phyloP scores from a whole-genome alignment of 1,140 invertebrate species.

The Leucophenga varia region DNA sequence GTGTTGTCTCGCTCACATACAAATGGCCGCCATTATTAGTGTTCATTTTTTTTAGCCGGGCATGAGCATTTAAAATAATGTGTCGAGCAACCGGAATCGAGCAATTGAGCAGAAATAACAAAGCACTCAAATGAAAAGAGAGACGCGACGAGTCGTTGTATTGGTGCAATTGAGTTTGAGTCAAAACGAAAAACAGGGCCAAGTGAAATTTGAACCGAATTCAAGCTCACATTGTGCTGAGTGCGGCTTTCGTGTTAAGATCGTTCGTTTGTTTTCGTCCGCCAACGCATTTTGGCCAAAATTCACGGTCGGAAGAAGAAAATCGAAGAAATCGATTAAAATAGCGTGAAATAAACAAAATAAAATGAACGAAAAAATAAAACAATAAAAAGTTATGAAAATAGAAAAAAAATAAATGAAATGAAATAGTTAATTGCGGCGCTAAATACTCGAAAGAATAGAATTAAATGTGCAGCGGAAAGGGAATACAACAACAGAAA shows the following conservation, averaged over 20 bases:
- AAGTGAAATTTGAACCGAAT: conserved; percentile 36
- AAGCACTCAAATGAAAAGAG: conserved; percentile 36
- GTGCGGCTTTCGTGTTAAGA: conserved; percentile 54
- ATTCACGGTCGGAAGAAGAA: neutral
- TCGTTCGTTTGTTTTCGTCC: too few relatives aligned
- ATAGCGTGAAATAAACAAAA: conserved; percentile 8
- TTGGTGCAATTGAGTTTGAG: neutral
- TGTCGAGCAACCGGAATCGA: conserved; percentile 28
- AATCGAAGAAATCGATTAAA: conserved; percentile 2
- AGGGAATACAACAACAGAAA: neutral
- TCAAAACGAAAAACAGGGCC: conserved; percentile 14
- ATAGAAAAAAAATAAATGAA: conserved; percentile 13
- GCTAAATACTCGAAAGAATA: neutral
- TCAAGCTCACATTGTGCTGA: conserved; percentile 40
- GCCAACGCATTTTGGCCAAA: conserved; percentile 3
- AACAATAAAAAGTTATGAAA: conserved; percentile 10
- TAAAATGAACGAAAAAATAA: conserved; percentile 5
- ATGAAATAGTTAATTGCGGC: neutral
- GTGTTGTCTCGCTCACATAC: conserved; percentile 22
- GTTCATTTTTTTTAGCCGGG: conserved; percentile 17
- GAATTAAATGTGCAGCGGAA: neutral
- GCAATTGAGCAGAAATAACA: conserved; percentile 18
- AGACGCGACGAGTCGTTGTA: conserved; percentile 5
- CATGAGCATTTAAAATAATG: neutral
- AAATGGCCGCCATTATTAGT: conserved; percentile 51